Conservation (phyloP, 2,113 vertebrate species). For the Himantopus leucocephalus region DNA sequence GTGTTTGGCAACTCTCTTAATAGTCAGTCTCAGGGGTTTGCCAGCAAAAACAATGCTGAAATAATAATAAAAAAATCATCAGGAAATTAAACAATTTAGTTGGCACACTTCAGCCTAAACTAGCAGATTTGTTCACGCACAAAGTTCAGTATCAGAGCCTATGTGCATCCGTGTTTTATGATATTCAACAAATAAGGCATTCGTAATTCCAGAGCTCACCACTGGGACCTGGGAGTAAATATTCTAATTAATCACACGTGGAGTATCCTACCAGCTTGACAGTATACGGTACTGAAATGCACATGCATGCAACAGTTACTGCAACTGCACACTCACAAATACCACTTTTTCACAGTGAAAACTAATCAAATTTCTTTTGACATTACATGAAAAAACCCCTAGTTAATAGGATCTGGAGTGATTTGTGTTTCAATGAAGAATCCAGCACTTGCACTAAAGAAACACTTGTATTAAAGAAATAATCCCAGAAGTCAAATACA, state of each 20-base stretch:
- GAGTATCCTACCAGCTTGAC: no score
- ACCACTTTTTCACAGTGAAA: neutral
- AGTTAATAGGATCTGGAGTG: neutral
- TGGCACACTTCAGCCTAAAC: neutral
- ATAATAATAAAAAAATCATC: neutral
- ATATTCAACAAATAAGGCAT: neutral
- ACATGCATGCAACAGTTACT: neutral
- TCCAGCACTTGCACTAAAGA: neutral
- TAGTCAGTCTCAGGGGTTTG: neutral
- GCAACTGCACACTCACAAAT: neutral
- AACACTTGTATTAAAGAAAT: neutral
- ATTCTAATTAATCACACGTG: neutral
- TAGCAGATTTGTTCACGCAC: neutral
- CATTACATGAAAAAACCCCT: neutral
- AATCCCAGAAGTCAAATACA: neutral
- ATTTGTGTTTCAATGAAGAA: neutral
- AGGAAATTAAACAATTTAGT: neutral
- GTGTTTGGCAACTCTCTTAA: neutral
- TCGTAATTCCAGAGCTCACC: neutral
- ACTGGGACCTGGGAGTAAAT: neutral
- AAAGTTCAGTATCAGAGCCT: neutral
- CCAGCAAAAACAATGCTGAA: neutral
- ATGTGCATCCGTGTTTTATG: neutral
- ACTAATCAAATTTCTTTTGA: fast-evolving
- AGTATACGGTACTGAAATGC: neutral